Base-by-base conservation (phyloP, 23 tunicate species). In the Trididemnum clinides region DNA sequence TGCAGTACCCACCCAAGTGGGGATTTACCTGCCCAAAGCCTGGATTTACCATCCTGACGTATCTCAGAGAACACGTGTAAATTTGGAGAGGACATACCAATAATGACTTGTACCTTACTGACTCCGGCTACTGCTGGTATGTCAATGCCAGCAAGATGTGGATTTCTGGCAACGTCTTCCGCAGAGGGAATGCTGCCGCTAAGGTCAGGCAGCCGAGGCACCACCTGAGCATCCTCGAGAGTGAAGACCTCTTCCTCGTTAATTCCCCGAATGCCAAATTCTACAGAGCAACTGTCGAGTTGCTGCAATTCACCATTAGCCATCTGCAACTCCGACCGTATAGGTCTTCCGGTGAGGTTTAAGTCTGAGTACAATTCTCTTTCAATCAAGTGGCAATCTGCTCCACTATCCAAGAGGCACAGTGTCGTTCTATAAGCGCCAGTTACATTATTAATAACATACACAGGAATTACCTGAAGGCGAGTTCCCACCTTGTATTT, bases 1-100 rank as follows among this genome's bases (percentile, higher is more conserved):
- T 66, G 75, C 75, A 66, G 31, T 5, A 66, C 75, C 75, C 36
- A 66, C 37, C 75, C 75, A 5, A 59, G 25, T 59, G 25, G 66
- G 22, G 66, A 10, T 59, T 59, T 59, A n/a, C 66, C 66, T 29
- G 75, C 75, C 37, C 75, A 66, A 30, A 66, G 37, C 7, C 75
- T 66, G n/a, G n/a, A 66, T 3, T 29, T 23, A 6, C 37, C 75
- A 32, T 66, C 75, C n/a, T 66, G 75, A 66, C 75, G 75, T 29
- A 66, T 66, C n/a, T 66, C 75, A 6, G 37, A 66, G n/a, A 66
- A 66, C 37, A 66, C 37, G 6, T 66, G 75, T 37, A 66, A 23
- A 37, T 6, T 37, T 32, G 75, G 75, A 29, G 5, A 28, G 22
- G 30, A 36, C 6, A 66, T 66, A 3, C 75, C 75, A 15, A 66